phyloP scores from a whole-genome alignment of 37 sponge, comb jelly and placozoan genomes.

The Axinella damicornis region DNA sequence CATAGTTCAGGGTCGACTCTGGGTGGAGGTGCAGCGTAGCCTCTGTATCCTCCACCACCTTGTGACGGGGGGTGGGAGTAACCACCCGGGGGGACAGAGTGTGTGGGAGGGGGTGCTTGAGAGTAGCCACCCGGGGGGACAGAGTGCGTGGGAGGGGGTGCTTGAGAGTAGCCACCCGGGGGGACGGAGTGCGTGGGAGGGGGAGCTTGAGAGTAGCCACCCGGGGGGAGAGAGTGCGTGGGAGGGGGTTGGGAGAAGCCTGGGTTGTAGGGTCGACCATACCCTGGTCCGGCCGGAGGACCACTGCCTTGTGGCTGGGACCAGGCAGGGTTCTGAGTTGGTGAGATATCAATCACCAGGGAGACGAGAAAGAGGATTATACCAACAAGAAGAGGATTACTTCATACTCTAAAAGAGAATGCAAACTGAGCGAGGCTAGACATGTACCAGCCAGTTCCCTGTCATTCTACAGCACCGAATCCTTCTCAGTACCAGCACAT shows the following conservation, averaged over 20 bases:
- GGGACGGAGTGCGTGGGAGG: neutral
- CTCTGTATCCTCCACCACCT: neutral
- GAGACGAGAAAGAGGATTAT: too few species aligned
- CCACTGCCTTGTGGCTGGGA: neutral
- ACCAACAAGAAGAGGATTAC: too few species aligned
- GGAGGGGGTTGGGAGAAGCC: neutral
- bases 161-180: neutral
- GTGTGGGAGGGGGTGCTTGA: neutral
- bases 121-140: neutral
- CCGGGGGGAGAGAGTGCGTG: neutral
- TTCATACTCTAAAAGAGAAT: too few species aligned
- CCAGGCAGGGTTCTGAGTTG: neutral
- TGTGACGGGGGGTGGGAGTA: neutral
- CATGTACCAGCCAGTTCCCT: too few species aligned
- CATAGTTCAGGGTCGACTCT: conserved; percentile 82
- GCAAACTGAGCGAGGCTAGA: too few species aligned
- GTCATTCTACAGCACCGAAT: too few species aligned
- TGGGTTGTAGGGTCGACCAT: neutral
- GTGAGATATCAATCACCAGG: too few species aligned
- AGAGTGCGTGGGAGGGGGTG: neutral
- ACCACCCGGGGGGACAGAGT: neutral
- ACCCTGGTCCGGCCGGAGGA: too few species aligned
- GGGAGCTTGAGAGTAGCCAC: neutral
- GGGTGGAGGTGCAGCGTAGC: conserved; percentile 57
- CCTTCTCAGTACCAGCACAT: too few species aligned